These are phyloP conservation scores for Parnassius smintheus DNA, from an alignment of 2,888 invertebrate genomes.

Conservation along the genomic window DNA sequence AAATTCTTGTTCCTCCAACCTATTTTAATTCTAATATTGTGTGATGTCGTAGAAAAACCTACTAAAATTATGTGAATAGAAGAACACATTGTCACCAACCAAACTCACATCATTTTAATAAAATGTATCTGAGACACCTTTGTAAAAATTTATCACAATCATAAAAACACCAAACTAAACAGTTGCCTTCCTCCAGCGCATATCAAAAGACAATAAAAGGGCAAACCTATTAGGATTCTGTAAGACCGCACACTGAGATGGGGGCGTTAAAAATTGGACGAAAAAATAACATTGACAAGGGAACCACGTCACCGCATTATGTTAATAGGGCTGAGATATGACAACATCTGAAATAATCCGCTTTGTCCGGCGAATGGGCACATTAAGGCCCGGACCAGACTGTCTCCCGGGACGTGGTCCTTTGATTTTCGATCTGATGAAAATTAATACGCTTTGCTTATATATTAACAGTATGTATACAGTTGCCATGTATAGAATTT, in stretches of 20 bases:
- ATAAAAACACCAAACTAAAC: constrained; percentile 9
- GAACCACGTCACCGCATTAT: constrained; percentile 71
- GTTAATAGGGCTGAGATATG: constrained; percentile 71
- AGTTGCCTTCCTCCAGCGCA: constrained; percentile 1
- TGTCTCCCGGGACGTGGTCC: constrained; percentile 60
- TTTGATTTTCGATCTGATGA: constrained; percentile 74
- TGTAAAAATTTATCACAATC: constrained; percentile 2
- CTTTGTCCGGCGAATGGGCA: constrained; percentile 70
- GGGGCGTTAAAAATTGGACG: constrained; percentile 45
- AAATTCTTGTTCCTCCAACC: no score
- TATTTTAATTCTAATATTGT: no score
- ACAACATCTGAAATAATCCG: constrained; percentile 74
- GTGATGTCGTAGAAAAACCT: no score
- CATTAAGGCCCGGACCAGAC: constrained; percentile 51
- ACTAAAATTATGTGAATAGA: no score
- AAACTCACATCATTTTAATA: no score
- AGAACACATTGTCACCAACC: no score
- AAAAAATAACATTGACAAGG: constrained; percentile 58
- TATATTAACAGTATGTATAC: background rate
- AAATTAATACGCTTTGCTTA: constrained; percentile 62
- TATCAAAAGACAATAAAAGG: constrained; percentile 15
- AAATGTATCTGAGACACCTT: background rate
- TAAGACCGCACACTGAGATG: constrained; percentile 62
- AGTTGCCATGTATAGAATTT: background rate
- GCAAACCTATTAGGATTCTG: constrained; percentile 30